Base-by-base conservation (phyloP, 2,113 vertebrate species). In the Leuciscus idus region DNA sequence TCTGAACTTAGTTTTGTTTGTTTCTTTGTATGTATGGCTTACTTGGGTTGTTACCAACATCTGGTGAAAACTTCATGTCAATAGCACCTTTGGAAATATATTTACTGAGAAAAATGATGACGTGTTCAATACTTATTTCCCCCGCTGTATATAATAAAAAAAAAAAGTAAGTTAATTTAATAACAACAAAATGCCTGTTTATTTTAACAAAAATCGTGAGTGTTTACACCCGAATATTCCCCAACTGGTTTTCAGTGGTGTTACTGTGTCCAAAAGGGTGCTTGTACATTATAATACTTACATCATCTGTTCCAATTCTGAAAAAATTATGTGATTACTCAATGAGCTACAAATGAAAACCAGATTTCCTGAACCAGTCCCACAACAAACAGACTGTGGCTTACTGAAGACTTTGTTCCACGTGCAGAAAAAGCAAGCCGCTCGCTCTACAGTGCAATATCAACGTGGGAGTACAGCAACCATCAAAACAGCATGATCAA, bases 311-410 rank as follows among this genome's bases (percentile, higher is more conserved):
- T 46, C 59, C n/a, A 28, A 10, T 12, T 26, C 7, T n/a, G 39
- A 64, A 48, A 11, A 64, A 64, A 46, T 61, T 10, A 73, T 13
- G 13, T 21, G 17, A 66, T 48, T 64, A 48, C 23, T 48, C n/a
- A 64, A 28, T 43, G n/a, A 75, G 12, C n/a, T 75, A 75, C 43
- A 48, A 48, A 75, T 48, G 43, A 7, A 75, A 75, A 50, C 72
- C 72, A 75, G 36, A 59, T 21, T 81, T 81, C 79, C 79, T 81
- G 59, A 66, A 81, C 23, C 33, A 13, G 46, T 81, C 79, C 79
- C 79, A 81, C 79, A 81, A 81, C 79, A 81, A 66, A 48, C 59
- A 30, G n/a, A 4, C 57, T 81, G 59, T 19, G 59, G 26, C 79
- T 81, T 64, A 26, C 33, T 12, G 68, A 72, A 72, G 21, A 80